These are phyloP conservation scores for Heterohyrax brucei DNA, from an alignment of 2,797 vertebrate genomes.

Conservation along the genomic window DNA sequence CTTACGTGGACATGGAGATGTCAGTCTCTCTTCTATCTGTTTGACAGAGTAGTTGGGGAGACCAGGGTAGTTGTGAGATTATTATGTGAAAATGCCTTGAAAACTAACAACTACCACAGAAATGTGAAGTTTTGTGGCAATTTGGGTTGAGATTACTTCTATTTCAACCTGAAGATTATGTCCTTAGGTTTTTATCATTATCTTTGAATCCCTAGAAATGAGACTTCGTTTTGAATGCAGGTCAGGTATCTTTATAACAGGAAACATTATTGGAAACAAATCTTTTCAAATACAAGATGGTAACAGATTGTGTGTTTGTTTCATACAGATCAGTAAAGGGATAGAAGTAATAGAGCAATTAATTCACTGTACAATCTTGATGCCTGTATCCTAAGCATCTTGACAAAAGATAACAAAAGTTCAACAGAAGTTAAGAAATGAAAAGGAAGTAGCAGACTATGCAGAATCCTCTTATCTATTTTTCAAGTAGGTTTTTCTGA, in stretches of 20 bases:
- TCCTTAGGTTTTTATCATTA: neutral
- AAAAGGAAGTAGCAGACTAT: neutral
- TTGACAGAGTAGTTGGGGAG: neutral
- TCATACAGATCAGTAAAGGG: constrained; percentile 45
- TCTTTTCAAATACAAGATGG: constrained; percentile 27
- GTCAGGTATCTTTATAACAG: constrained; percentile 11
- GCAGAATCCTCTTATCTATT: neutral
- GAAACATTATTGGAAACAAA: neutral
- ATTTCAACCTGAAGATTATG: constrained; percentile 30
- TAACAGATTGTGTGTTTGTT: constrained; percentile 45
- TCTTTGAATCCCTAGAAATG: neutral
- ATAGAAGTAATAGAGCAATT: neutral
- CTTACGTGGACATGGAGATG: neutral
- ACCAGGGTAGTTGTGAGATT: neutral
- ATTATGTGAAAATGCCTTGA: constrained; percentile 58
- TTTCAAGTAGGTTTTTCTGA: neutral
- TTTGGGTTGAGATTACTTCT: constrained; percentile 54
- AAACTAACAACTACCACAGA: neutral
- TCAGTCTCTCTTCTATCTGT: neutral
- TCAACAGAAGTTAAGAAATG: constrained; percentile 23
- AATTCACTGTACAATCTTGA: constrained; percentile 37
- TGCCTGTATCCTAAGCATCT: constrained; percentile 1
- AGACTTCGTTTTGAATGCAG: constrained; percentile 17
- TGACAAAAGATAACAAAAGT: constrained; percentile 1
- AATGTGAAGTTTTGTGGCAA: neutral